Conservation (phyloP, 2,113 vertebrate species). For the Poeciliopsis turrubarensis region DNA sequence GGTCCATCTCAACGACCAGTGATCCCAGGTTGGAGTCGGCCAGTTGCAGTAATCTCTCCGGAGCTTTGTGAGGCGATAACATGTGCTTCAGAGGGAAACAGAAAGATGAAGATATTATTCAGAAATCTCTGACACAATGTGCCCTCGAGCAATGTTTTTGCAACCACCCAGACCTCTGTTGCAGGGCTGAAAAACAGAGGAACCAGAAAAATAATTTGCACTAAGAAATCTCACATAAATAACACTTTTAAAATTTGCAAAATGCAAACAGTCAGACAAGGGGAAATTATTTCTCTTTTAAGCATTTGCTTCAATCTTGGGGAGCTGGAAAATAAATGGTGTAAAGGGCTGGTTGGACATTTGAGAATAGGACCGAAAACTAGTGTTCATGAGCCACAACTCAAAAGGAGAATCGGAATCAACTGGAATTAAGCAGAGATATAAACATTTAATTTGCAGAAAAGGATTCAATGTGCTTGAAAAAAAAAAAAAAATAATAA, state of each 20-base stretch:
- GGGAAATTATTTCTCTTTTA: background rate
- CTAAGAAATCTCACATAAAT: background rate
- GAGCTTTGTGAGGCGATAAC: constrained; percentile 94
- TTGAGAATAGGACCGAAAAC: too few relatives aligned
- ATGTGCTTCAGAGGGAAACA: constrained; percentile 85
- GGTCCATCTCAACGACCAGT: constrained; percentile 93
- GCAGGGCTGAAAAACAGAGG: constrained; percentile 15
- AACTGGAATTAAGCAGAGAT: too few relatives aligned
- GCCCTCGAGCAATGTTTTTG: constrained; percentile 50
- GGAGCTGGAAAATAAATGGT: background rate
- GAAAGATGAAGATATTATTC: constrained; percentile 55
- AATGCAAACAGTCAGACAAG: too few relatives aligned
- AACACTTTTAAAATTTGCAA: too few relatives aligned
- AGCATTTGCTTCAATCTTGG: background rate
- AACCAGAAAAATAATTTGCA: background rate
- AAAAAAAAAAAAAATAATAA: too few relatives aligned
- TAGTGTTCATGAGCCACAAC: too few relatives aligned
- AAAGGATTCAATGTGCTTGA: too few relatives aligned
- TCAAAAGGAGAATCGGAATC: too few relatives aligned
- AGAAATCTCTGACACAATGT: constrained; percentile 49
- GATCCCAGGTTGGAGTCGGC: constrained; percentile 91
- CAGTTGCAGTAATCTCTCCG: constrained; percentile 91
- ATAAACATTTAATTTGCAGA: too few relatives aligned
- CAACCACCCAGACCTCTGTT: constrained; percentile 24
- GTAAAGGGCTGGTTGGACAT: too few relatives aligned